Percentiles rank a stretch among this genome's conserved stretches.
phyloP scores from a whole-genome alignment of 1,140 invertebrate genomes.

The Microplitis mediator region DNA sequence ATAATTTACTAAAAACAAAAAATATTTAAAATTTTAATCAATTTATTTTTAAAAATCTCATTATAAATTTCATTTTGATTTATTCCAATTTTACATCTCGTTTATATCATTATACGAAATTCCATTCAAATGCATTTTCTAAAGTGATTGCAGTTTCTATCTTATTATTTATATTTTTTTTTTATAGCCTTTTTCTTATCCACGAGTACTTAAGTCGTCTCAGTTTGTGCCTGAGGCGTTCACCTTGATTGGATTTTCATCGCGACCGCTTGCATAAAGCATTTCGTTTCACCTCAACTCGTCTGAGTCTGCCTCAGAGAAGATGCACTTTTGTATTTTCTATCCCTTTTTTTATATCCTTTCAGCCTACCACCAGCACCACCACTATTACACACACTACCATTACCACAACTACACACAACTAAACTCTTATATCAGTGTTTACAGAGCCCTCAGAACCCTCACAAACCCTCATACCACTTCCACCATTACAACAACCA shows the following conservation, averaged over 20 bases:
- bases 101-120: too few species aligned
- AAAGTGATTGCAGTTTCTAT: not conserved
- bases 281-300: conserved; percentile 25
- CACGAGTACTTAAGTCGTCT: conserved; percentile 39
- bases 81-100: too few species aligned
- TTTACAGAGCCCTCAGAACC: too few species aligned
- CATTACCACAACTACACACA: not conserved
- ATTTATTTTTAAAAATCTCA: too few species aligned
- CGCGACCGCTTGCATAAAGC: conserved; percentile 46
- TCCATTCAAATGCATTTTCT: too few species aligned
- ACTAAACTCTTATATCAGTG: too few species aligned
- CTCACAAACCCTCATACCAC: too few species aligned
- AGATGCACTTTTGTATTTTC: conserved; percentile 2
- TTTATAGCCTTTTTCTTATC: conserved; percentile 36
- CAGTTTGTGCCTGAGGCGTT: conserved; percentile 39
- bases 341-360: not conserved
- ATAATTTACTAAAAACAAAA: too few species aligned
- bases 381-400: not conserved
- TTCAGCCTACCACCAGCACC: not conserved
- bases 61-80: too few species aligned
- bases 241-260: conserved; percentile 51
- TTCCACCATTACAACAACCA: not conserved
- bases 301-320: conserved; percentile 5
- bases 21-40: too few species aligned
- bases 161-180: conserved; percentile 28